Evolutionary conservation across 2,113 vertebrate genomes (phyloP), one percentile per base, ranked within the genome.

Genomic region (Pseudopodoces humilis): DNA sequence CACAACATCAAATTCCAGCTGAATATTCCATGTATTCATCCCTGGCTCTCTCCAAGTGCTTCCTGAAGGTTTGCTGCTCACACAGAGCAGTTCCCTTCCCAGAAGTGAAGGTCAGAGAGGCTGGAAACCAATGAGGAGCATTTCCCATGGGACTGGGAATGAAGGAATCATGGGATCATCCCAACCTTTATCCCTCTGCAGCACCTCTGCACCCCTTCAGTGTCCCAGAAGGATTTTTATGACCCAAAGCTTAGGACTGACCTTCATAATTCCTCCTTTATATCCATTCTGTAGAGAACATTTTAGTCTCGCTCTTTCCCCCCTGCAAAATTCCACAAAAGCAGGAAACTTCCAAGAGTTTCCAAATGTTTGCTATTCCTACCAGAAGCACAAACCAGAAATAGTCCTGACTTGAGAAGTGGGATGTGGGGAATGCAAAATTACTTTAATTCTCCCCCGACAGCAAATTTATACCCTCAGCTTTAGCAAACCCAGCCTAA

Each of bases 231-330:
- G 35, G 5, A 9, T 8, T 23, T 25, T 46, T 12, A 50, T 7
- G 8, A n/a, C 21, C 19, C 63, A 4, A 47, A 30, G 24, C 55
- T 62, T 7, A 12, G 35, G 1, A 10, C 13, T 2, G 3, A 31
- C n/a, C 31, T 22, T 11, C 44, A 5, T 25, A 46, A n/a, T n/a
- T 58, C 47, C 44, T 59, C 50, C 28, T 30, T 56, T 37, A 31
- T 1, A 10, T 5, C 15, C 74, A 7, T 8, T 31, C 15, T 2
- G 6, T 1, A 10, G 11, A 68, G 27, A 82, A 43, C 6, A 19
- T 1, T 28, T 62, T 17, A 78, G 8, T 13, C 44, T 63, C 30
- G 5, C 3, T 50, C 14, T 2, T 13, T 47, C 14, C n/a, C n/a
- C 25, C 37, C 2, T 2, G 4, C 24, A 35, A 52, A 90, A 17